Evolutionary conservation across 1,140 invertebrate species (phyloP), one percentile per base, ranked within the genome.

Genomic region (Atopsyche davidsoni): DNA sequence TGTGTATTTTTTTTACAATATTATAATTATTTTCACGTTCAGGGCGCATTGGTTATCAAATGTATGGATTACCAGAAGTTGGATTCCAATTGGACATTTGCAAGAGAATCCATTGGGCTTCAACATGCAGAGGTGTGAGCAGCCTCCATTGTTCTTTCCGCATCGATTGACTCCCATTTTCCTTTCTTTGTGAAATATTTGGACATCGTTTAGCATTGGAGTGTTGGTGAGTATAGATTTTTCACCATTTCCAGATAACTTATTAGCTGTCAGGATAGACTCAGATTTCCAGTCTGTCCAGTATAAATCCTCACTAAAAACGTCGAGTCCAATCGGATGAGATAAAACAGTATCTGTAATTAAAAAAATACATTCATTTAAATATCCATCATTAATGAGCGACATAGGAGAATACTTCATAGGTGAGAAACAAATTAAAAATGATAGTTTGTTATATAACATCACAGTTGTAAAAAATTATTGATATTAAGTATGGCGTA

Each of bases 41-140:
- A n/a, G n/a, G n/a, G n/a, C n/a, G n/a, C n/a, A n/a, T n/a, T n/a
- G n/a, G n/a, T n/a, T n/a, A n/a, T n/a, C n/a, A n/a, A n/a, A 42
- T 42, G 11, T 22, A 42, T 7, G 40, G 54, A 62, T 67, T 71
- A 83, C 81, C 50, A 61, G 64, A 6, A 94, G 67, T 65, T 81
- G 80, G 1, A 95, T 81, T 3, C 92, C 92, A 24, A 87, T 89
- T 1, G 91, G 89, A 73, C 93, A 97, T 46, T 85, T 86, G 67
- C 93, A 97, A 6, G 78, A 78, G 62, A 79, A 83, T 28, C 76
- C 75, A 32, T 71, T 69, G 0, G 84, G 83, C 54, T 86, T 84
- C 31, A 95, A 63, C n/a, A 96, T 71, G 66, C 92, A 96, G 3
- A 95, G 72, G 68, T 95, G 89, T 1, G 89, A 91, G 65, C 92